phyloP scores from a whole-genome alignment of 2,888 invertebrate species.

The Monoplex corrugatus region DNA sequence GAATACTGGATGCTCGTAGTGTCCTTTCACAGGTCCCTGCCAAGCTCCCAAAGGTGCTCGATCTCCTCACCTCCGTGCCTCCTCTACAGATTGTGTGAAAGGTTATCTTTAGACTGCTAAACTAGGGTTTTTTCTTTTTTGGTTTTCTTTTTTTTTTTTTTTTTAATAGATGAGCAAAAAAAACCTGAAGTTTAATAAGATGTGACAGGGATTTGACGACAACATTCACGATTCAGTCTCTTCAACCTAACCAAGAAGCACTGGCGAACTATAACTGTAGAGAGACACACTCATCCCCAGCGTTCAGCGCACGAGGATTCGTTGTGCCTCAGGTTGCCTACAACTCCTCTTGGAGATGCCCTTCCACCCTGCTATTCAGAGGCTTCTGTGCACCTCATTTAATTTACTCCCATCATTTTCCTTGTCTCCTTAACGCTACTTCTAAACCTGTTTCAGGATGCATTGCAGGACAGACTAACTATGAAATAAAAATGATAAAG shows the following conservation, averaged over 20 bases:
- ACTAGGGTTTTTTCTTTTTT: neutral
- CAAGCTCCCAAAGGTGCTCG: neutral
- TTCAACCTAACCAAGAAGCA: too few relatives aligned
- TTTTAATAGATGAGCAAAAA: too few relatives aligned
- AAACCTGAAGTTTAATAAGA: too few relatives aligned
- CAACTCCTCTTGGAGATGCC: neutral
- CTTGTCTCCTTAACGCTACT: too few relatives aligned
- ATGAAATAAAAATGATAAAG: too few relatives aligned
- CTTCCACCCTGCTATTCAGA: too few relatives aligned
- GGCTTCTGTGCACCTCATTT: too few relatives aligned
- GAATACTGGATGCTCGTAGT: neutral
- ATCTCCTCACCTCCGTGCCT: conserved; percentile 16
- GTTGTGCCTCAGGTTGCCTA: conserved; percentile 24
- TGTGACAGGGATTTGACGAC: neutral
- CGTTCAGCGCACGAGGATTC: conserved; percentile 56
- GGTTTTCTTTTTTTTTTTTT: too few relatives aligned
- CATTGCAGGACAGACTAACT: too few relatives aligned
- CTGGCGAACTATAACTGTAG: neutral
- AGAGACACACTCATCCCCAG: conserved; percentile 49
- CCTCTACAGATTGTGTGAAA: neutral
- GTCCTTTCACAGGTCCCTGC: neutral
- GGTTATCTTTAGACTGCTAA: too few relatives aligned
- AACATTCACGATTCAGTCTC: neutral
- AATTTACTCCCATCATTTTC: too few relatives aligned
- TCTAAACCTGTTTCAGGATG: too few relatives aligned